Conservation (phyloP, 1,140 invertebrate species). For the Ooceraea biroi region DNA sequence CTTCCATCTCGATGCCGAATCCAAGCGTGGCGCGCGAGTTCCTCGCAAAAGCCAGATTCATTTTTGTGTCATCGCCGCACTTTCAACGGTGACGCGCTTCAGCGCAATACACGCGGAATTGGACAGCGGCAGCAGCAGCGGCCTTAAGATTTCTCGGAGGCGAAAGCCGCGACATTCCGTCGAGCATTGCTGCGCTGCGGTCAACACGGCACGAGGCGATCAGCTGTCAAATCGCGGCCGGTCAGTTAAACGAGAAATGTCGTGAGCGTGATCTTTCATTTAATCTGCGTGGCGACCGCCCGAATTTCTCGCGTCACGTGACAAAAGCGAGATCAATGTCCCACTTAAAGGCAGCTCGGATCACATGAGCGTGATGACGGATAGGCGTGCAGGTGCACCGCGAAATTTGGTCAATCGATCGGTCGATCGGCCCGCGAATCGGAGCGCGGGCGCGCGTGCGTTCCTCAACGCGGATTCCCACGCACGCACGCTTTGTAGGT, state of each 20-base stretch:
- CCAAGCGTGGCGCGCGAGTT: background rate
- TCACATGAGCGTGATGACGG: background rate
- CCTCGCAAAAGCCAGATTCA: background rate
- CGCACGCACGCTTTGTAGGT: constrained; percentile 22
- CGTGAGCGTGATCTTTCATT: background rate
- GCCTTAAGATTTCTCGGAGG: background rate
- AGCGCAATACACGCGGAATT: background rate
- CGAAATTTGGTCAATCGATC: constrained; percentile 17
- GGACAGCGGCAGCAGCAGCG: background rate
- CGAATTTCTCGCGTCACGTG: background rate
- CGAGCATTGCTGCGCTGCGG: too few relatives aligned
- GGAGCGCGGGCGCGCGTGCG: background rate
- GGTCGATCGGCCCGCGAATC: constrained; percentile 10
- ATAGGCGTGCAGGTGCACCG: background rate
- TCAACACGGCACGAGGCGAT: too few relatives aligned
- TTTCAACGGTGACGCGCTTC: background rate
- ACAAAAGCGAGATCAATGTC: background rate
- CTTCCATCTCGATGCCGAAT: background rate
- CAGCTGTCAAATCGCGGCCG: constrained; percentile 5
- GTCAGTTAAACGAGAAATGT: background rate
- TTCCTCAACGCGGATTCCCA: background rate
- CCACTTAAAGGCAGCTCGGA: background rate
- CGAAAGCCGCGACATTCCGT: background rate
- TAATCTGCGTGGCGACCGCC: background rate
- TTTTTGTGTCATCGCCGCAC: background rate